Conservation (phyloP, 2,113 vertebrate species). For the Candoia aspera region DNA sequence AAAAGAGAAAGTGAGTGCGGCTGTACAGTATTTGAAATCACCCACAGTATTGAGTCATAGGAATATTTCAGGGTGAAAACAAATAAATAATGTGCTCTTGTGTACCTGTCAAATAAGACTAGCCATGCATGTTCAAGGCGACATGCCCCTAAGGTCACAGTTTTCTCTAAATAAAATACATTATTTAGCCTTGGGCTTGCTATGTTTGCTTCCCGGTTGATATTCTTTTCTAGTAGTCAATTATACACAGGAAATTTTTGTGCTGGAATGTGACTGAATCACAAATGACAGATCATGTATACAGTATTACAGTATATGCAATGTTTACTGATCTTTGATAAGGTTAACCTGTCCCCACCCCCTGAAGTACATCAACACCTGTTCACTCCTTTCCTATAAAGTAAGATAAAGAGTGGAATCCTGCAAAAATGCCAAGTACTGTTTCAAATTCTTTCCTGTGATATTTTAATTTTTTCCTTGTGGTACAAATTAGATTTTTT, state of each 20-base stretch:
- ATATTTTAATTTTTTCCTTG: not conserved
- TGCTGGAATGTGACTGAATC: not conserved
- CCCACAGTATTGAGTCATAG: not conserved
- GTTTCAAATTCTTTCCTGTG: not conserved
- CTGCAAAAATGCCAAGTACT: not conserved
- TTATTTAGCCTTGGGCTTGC: not conserved
- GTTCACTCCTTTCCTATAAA: not conserved
- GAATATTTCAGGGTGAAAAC: not conserved
- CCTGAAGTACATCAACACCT: too few species aligned
- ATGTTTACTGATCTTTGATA: constrained; percentile 45
- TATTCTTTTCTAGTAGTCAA: not conserved
- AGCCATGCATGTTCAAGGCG: not conserved
- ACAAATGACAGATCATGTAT: not conserved
- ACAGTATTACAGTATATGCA: not conserved
- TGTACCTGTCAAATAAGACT: not conserved
- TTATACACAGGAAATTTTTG: constrained; percentile 24
- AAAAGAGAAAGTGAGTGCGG: not conserved
- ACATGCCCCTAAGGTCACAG: not conserved
- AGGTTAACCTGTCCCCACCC: not conserved
- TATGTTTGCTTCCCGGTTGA: constrained; percentile 29
- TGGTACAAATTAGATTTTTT: not conserved
- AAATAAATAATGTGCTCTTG: not conserved
- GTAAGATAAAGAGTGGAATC: not conserved
- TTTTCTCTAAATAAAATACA: not conserved
- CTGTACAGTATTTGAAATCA: not conserved